Base-by-base conservation (phyloP, 1,140 invertebrate genomes). In the Coenobita brevimanus region DNA sequence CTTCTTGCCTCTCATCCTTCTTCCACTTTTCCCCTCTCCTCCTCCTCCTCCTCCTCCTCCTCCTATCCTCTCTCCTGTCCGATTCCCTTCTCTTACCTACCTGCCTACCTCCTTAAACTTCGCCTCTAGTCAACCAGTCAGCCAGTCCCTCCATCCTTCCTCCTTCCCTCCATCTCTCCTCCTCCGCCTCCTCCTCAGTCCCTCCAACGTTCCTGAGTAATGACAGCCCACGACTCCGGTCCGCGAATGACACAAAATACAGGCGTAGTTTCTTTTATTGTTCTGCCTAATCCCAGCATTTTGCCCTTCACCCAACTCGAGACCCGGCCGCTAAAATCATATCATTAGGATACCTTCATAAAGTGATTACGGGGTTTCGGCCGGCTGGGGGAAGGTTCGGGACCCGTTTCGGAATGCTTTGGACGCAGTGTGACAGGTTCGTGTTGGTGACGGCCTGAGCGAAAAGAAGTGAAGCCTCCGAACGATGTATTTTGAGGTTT, bases 331-430 rank as follows among this genome's bases (percentile, higher is more conserved):
- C 84, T 87, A 69, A 87, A 87, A 80, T 87, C 84, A 87, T 87
- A 80, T 80, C 76, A 87, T 87, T 87, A 87, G 76, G 75, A 69
- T 87, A 80, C 84, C 84, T 80, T 87, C 84, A 87, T 87, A 87
- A 83, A 81, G 79, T 81, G 73, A 76, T 76, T 76, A 76, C 38
- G 73, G 73, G 73, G 41, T 43, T 46, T n/a, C 21, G 36, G 38
- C 24, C 41, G 67, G 10, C 38, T 43, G 13, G 33, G 46, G 38
- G 73, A 38, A 17, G 10, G 41, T 8, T 82, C 67, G 30, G 57
- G 60, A n/a, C 79, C 38, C 6, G 60, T 64, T 64, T 27, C 79
- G 43, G 21, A 67, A 24, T 82, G 57, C 24, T 41, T 82, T 60
- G 79, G 64, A 15, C 60, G 60, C 30, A n/a, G 15, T 17, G 6